Evolutionary conservation across 2,113 vertebrate genomes (phyloP).

Genomic region (Pomatostomus ruficeps): DNA sequence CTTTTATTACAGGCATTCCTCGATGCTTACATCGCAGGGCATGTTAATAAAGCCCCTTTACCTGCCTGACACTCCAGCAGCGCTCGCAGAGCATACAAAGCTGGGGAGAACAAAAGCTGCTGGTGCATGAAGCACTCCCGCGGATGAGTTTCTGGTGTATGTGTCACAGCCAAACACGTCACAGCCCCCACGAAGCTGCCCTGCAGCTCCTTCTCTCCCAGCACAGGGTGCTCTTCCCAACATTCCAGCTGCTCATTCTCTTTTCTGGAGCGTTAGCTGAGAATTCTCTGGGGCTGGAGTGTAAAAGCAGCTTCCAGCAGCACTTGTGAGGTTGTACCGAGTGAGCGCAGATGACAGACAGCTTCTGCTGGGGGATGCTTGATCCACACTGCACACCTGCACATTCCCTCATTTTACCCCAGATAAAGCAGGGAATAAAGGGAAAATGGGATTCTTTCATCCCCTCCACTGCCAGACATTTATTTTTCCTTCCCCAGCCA

Average conservation of each 20-base stretch:
- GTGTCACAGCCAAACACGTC: background rate
- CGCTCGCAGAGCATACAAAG: background rate
- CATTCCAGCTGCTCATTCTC: background rate
- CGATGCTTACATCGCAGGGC: background rate
- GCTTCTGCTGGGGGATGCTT: background rate
- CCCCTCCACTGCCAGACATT: background rate
- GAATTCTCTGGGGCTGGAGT: background rate
- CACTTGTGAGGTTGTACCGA: background rate
- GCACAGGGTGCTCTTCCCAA: background rate
- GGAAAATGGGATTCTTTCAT: background rate
- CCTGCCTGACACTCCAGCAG: background rate
- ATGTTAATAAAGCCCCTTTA: background rate
- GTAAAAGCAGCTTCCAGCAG: background rate
- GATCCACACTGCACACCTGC: background rate
- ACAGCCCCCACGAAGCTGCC: background rate
- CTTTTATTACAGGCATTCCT: conserved; percentile 26
- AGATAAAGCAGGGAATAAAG: background rate
- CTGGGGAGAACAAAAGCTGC: background rate
- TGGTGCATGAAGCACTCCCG: background rate
- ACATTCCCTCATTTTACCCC: background rate
- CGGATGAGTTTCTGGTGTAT: background rate
- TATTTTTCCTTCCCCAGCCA: background rate
- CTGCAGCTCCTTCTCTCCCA: background rate
- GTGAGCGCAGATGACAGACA: background rate
- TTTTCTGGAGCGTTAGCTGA: background rate